Evolutionary conservation across 1,140 invertebrate species (phyloP).

Genomic region (Drosophila funebris): DNA sequence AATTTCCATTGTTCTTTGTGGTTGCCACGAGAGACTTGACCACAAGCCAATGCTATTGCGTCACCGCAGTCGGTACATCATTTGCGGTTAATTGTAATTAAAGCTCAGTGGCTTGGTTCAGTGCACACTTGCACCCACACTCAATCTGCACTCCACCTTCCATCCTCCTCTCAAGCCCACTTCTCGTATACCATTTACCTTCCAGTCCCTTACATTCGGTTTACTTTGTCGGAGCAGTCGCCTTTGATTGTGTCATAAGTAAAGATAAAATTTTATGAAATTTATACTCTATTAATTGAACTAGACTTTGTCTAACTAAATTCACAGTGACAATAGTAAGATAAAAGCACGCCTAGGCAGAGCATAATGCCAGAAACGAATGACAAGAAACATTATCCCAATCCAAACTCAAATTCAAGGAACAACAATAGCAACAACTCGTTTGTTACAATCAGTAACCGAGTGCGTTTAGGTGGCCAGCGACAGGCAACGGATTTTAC

Average conservation of each 20-base stretch:
- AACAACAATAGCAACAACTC: slow-evolving; percentile 9
- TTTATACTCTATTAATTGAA: neutral
- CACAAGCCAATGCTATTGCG: slow-evolving; percentile 47
- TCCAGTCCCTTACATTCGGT: neutral
- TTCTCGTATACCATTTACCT: neutral
- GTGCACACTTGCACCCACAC: slow-evolving; percentile 51
- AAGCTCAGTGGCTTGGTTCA: slow-evolving; percentile 68
- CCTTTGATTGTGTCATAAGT: slow-evolving; percentile 49
- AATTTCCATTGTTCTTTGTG: slow-evolving; percentile 29
- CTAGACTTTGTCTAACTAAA: neutral
- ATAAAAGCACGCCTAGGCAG: no score
- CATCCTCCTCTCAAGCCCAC: neutral
- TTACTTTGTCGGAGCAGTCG: slow-evolving; percentile 38
- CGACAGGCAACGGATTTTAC: slow-evolving; percentile 35
- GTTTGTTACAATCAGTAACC: neutral
- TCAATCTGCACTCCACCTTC: neutral
- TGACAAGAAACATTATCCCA: neutral
- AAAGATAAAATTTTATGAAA: slow-evolving; percentile 49
- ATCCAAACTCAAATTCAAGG: neutral
- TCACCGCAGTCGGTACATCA: slow-evolving; percentile 67
- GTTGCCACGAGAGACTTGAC: slow-evolving; percentile 40
- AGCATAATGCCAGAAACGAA: slow-evolving; percentile 12
- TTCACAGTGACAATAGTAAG: slow-evolving; percentile 1
- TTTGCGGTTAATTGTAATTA: slow-evolving; percentile 79
- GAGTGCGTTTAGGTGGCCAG: neutral